These are phyloP conservation scores for Peromyscus nudipes DNA, from an alignment of 2,797 vertebrate genomes.

Conservation along the genomic window DNA sequence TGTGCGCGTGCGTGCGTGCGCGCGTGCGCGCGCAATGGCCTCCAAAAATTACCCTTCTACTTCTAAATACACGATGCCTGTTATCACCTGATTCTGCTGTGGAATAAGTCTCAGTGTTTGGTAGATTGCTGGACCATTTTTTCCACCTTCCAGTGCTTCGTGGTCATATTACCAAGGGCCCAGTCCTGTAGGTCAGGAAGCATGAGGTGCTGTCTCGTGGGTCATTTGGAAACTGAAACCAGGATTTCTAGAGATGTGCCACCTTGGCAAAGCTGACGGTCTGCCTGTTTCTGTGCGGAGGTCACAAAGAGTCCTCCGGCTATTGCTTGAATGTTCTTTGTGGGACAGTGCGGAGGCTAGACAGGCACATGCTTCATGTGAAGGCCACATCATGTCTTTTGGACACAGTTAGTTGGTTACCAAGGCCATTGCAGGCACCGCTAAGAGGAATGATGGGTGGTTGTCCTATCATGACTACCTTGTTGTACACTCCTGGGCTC, in stretches of 20 bases:
- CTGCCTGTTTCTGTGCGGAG: background rate
- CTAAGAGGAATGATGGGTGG: background rate
- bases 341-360: background rate
- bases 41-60: background rate
- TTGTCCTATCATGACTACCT: background rate
- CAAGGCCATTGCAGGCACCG: background rate
- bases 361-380: rapidly evolving
- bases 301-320: background rate
- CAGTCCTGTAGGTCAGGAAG: rapidly evolving
- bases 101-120: background rate
- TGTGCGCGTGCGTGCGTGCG: too few species aligned
- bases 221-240: background rate
- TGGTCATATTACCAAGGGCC: background rate
- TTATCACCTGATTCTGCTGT: background rate
- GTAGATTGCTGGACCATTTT: background rate
- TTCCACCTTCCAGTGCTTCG: background rate
- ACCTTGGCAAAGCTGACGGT: background rate
- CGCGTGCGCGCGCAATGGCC: background rate
- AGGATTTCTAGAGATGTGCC: rapidly evolving
- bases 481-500: background rate
- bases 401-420: background rate
- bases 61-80: background rate
- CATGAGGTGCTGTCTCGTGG: background rate
- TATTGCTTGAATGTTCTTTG: background rate
- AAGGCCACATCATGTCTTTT: background rate